Base-by-base conservation (phyloP, 2,888 invertebrate species). In the Dasypogon diadema region DNA sequence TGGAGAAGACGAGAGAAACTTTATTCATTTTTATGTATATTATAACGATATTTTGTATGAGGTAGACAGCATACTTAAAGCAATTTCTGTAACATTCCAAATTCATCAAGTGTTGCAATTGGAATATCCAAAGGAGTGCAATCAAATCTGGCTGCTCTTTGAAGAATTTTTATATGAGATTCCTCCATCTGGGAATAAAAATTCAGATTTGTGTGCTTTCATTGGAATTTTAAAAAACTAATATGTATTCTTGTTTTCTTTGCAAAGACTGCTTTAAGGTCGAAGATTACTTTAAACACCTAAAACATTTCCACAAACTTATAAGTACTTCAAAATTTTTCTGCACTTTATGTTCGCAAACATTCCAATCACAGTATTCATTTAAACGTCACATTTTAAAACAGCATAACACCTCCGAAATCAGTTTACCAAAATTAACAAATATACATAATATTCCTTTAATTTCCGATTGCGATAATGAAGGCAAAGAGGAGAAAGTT, bases 31-130 rank as follows among this genome's bases (percentile, higher is more conserved):
- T 60, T 60, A 16, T 18, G 16, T 60, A 18, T 30, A n/a, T 34
- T 60, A 34, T 34, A 60, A 60, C 16, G 58, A 60, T 18, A 60
- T 60, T 34, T 34, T 34, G 18, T 60, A 34, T 60, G 16, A 60
- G 14, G 34, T 34, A 18, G 58, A 60, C 1, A 60, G 18, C 10
- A 14, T 60, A 2, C 16, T 60, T 34, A 60, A 60, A 22, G 14
- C 58, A 16, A 34, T 34, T 2, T 60, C 58, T 16, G 10, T 34
- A 14, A 60, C 34, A 18, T 34, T 60, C 10, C 58, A 60, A 60
- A 10, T 60, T 4, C 37, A 60, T 60, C 34, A 34, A 16, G 58
- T 60, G 6, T 10, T 60, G 16, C 34, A 60, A 14, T 3, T 60
- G 2, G 34, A 60, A 34, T 60, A 60, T 60, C 16, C 34, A 1